Evolutionary conservation across 2,888 invertebrate species (phyloP).

Genomic region (Folsomia manolachei): DNA sequence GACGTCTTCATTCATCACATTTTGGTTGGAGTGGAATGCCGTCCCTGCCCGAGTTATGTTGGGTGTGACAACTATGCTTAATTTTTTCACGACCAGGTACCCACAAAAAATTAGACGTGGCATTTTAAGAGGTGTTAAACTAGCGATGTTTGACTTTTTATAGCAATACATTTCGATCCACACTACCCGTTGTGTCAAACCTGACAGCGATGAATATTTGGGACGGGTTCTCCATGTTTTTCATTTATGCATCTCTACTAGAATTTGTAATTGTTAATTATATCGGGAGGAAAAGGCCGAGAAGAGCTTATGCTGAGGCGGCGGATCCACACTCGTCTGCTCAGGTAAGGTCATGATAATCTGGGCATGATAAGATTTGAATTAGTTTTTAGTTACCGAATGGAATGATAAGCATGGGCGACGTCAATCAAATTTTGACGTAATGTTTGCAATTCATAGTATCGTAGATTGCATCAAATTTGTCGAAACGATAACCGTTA

Average conservation of each 20-base stretch:
- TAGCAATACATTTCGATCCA: slow-evolving; percentile 56
- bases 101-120: not conserved
- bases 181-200: slow-evolving; percentile 89
- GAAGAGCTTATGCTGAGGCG: slow-evolving; percentile 52
- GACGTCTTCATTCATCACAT: slow-evolving; percentile 94
- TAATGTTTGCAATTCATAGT: too few species aligned
- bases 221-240: slow-evolving; percentile 96
- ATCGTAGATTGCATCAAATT: too few species aligned
- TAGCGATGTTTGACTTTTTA: slow-evolving; percentile 17
- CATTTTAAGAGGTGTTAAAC: not conserved
- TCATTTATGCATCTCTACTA: slow-evolving; percentile 82
- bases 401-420: too few species aligned
- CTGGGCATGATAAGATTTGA: too few species aligned
- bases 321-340: slow-evolving; percentile 43
- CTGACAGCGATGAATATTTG: slow-evolving; percentile 94
- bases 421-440: too few species aligned
- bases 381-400: too few species aligned
- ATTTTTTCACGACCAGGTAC: slow-evolving; percentile 82
- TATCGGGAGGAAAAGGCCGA: slow-evolving; percentile 82
- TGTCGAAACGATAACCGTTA: too few species aligned
- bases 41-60: slow-evolving; percentile 95
- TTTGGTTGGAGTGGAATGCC: slow-evolving; percentile 97
- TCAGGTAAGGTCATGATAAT: too few species aligned
- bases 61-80: slow-evolving; percentile 96
- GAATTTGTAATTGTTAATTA: slow-evolving; percentile 95